Evolutionary conservation across 1,140 invertebrate species (phyloP).

Genomic region (Harpegnathos saltator): DNA sequence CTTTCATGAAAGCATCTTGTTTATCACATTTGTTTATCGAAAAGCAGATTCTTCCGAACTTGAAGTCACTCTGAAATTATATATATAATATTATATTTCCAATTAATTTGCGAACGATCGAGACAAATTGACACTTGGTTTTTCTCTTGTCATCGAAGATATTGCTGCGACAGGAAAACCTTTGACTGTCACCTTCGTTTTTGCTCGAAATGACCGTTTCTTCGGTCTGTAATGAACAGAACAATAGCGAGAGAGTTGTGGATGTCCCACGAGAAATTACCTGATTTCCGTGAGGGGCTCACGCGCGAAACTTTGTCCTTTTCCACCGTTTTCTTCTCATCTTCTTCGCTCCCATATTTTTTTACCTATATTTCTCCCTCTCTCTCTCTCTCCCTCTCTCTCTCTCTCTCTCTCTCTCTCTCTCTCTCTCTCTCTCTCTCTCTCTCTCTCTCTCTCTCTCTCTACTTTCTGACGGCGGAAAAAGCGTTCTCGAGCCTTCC

Average conservation of each 20-base stretch:
- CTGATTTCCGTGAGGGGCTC: conserved; percentile 43
- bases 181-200: neutral
- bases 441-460: neutral
- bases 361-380: conserved; percentile 3
- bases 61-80: too few species aligned
- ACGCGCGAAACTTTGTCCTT: conserved; percentile 11
- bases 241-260: conserved; percentile 3
- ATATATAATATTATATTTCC: too few species aligned
- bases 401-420: neutral
- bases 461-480: neutral
- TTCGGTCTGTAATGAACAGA: neutral
- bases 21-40: too few species aligned
- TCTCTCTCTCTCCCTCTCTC: neutral
- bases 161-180: neutral
- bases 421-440: neutral
- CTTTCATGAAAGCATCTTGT: conserved; percentile 21
- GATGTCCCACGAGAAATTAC: conserved; percentile 69
- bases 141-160: neutral
- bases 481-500: conserved; percentile 44
- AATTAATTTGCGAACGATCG: too few species aligned
- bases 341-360: neutral
- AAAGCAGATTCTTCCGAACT: too few species aligned
- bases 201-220: conserved; percentile 3
- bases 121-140: too few species aligned
- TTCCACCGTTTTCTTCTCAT: conserved; percentile 11